Evolutionary conservation across 2,797 vertebrate genomes (phyloP).

Genomic region (Orestias chungarensis): DNA sequence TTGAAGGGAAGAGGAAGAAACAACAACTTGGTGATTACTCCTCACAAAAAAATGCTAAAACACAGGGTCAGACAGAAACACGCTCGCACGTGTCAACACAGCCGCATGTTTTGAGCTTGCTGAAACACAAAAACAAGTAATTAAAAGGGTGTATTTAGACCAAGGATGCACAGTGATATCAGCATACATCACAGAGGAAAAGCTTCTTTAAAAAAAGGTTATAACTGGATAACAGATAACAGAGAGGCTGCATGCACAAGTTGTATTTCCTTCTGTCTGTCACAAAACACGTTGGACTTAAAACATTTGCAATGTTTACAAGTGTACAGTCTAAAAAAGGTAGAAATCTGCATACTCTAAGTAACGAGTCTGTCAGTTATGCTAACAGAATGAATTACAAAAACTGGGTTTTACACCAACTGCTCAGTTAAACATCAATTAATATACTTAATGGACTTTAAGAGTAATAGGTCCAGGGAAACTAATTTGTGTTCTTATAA

Average conservation of each 20-base stretch:
- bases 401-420: background rate
- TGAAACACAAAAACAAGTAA: background rate
- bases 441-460: background rate
- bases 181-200: background rate
- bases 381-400: background rate
- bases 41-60: conserved; percentile 38
- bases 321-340: background rate
- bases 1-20: conserved; percentile 45
- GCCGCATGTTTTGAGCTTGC: background rate
- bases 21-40: conserved; percentile 47
- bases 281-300: background rate
- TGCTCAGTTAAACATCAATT: background rate
- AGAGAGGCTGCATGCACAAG: background rate
- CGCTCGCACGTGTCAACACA: conserved; percentile 1
- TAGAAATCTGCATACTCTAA: background rate
- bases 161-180: background rate
- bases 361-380: background rate
- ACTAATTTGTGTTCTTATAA: background rate
- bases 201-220: background rate
- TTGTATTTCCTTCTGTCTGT: background rate
- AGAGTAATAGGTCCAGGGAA: background rate
- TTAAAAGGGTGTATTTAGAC: background rate
- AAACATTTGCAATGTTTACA: background rate
- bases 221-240: background rate
- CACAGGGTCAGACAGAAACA: conserved; percentile 19